Conservation (phyloP, 1,140 invertebrate genomes). For the Drosophila melanica region DNA sequence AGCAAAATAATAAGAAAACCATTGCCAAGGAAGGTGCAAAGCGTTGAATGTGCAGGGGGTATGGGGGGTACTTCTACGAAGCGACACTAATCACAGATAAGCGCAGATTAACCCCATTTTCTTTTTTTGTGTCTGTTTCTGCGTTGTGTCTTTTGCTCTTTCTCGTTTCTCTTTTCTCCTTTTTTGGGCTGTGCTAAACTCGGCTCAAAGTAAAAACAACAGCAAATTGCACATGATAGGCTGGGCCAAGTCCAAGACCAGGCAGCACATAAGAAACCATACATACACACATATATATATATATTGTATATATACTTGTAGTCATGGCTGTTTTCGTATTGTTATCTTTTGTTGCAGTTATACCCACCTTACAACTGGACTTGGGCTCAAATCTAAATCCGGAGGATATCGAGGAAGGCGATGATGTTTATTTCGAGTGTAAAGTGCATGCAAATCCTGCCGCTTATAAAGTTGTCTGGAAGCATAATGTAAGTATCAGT, state of each 20-base stretch:
- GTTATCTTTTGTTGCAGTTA: slow-evolving; percentile 86
- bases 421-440: slow-evolving; percentile 96
- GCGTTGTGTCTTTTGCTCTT: slow-evolving; percentile 15
- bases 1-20: slow-evolving; percentile 72
- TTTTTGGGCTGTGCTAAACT: slow-evolving; percentile 40
- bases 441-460: slow-evolving; percentile 93
- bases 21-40: slow-evolving; percentile 33
- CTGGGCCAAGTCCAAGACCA: slow-evolving; percentile 39
- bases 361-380: slow-evolving; percentile 89
- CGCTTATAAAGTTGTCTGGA: slow-evolving; percentile 95
- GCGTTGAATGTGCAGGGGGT: slow-evolving; percentile 4
- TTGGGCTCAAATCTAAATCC: slow-evolving; percentile 93
- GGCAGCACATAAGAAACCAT: slow-evolving; percentile 34
- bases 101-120: slow-evolving; percentile 76
- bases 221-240: slow-evolving; percentile 66
- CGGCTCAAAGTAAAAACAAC: slow-evolving; percentile 16
- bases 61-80: slow-evolving; percentile 38
- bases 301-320: not conserved
- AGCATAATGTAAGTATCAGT: slow-evolving; percentile 92
- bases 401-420: slow-evolving; percentile 94
- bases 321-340: slow-evolving; percentile 14
- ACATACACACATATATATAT: slow-evolving; percentile 21
- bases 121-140: slow-evolving; percentile 15
- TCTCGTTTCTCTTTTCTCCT: slow-evolving; percentile 23
- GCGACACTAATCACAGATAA: slow-evolving; percentile 81